Base-by-base conservation (phyloP, 2,797 vertebrate genomes). In the Pipistrellus nathusii region DNA sequence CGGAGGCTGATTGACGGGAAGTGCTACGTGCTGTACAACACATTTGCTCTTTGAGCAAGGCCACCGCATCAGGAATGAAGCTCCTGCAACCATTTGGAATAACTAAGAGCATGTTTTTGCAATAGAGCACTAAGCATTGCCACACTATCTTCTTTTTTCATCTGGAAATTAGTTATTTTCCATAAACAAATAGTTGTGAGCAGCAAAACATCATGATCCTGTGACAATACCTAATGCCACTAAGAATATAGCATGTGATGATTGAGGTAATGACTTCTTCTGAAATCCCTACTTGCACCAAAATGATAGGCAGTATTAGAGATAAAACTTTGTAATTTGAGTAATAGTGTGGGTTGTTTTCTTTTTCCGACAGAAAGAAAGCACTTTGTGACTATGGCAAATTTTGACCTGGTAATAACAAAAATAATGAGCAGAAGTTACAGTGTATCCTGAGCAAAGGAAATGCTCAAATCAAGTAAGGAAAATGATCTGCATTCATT, bases 241-340 rank as follows among this genome's bases (percentile, higher is more conserved):
- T 93, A 91, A 91, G 86, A 95, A 72, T 77, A 94, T 2, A 96
- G 90, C 80, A 95, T 95, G 85, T 96, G 88, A 96, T 97, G 91
- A 84, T 0, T 92, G 77, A 96, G 75, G 7, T 83, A 90, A 96
- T 96, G 96, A 94, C 89, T 78, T 96, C 46, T 89, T 81, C 85
- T 96, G 85, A 95, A 96, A 89, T 92, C 87, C 88, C 64, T 97
- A 97, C 27, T 96, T 95, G 72, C 87, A 93, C 25, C 73, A 91
- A 97, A 95, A 90, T 95, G 91, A 55, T 77, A 96, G 85, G 85
- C 48, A 96, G 92, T n/a, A 18, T 68, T 93, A 93, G 78, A 97
- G 92, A 93, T 95, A 62, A 86, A 85, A 71, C 59, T 96, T 96
- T 78, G 83, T 83, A 93, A 96, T 98, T 97, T 94, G 88, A 97